These are phyloP conservation scores for Allophyes oxyacanthae DNA, from an alignment of 2,888 invertebrate genomes.

Conservation along the genomic window DNA sequence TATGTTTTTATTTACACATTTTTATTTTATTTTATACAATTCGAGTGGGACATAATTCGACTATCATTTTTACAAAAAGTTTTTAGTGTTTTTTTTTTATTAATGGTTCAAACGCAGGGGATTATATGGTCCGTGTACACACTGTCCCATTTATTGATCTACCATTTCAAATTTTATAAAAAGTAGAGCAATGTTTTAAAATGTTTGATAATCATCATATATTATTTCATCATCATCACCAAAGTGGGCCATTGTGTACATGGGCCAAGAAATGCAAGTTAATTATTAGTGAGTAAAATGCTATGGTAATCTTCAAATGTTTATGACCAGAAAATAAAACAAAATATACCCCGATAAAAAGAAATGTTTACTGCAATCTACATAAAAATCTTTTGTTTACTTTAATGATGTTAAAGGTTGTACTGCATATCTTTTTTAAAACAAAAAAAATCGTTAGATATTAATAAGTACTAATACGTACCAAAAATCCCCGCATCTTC, in stretches of 20 bases:
- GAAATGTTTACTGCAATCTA: slow-evolving; percentile 8
- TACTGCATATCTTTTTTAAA: no score
- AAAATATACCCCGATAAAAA: slow-evolving; percentile 18
- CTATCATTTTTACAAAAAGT: slow-evolving; percentile 53
- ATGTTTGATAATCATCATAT: no score
- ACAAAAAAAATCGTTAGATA: no score
- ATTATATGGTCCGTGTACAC: slow-evolving; percentile 15
- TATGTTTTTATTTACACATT: slow-evolving; percentile 63
- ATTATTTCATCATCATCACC: no score
- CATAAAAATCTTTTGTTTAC: no score
- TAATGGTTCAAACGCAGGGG: slow-evolving; percentile 24
- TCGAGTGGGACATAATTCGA: slow-evolving; percentile 74
- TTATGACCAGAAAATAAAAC: slow-evolving; percentile 43
- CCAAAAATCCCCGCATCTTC: no score
- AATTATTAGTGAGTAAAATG: slow-evolving; percentile 40
- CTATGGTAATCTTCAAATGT: slow-evolving; percentile 37
- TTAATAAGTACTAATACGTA: no score
- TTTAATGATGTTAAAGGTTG: no score
- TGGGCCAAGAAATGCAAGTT: slow-evolving; percentile 45
- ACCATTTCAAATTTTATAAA: not conserved
- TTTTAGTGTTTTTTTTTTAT: slow-evolving; percentile 19
- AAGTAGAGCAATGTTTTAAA: no score
- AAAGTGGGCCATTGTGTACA: not conserved
- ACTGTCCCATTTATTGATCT: slow-evolving; percentile 1
- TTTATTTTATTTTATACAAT: slow-evolving; percentile 68